phyloP scores from a whole-genome alignment of 2,888 invertebrate genomes.

The Pomacea canaliculata region DNA sequence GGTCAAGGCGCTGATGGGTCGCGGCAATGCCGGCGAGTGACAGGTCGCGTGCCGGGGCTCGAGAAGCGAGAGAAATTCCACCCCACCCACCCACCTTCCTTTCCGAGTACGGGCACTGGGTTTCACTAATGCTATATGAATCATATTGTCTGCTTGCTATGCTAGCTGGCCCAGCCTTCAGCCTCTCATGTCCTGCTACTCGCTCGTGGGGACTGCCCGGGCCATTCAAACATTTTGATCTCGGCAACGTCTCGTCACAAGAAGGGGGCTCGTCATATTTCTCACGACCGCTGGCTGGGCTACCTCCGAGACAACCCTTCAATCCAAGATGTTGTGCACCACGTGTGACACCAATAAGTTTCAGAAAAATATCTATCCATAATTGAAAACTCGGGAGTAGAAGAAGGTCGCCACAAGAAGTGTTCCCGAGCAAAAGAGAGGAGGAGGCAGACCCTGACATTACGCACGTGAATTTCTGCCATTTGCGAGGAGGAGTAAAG shows the following conservation, averaged over 20 bases:
- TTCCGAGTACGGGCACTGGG: background rate
- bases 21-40: constrained; percentile 25
- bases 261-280: background rate
- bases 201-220: constrained; percentile 18
- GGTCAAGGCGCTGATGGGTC: constrained; percentile 1
- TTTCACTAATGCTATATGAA: constrained; percentile 28
- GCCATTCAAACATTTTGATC: constrained; percentile 29
- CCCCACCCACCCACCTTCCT: background rate
- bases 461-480: too few relatives aligned
- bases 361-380: too few relatives aligned
- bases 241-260: background rate
- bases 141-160: constrained; percentile 24
- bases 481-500: too few relatives aligned
- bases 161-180: too few relatives aligned
- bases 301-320: too few relatives aligned
- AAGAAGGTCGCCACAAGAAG: too few relatives aligned
- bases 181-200: background rate
- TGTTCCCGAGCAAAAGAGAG: too few relatives aligned
- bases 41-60: constrained; percentile 31
- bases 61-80: constrained; percentile 23
- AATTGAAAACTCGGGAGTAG: too few relatives aligned
- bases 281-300: too few relatives aligned
- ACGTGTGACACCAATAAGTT: too few relatives aligned
- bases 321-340: too few relatives aligned
- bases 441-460: too few relatives aligned